Evolutionary conservation across 1,140 invertebrate species (phyloP).

Genomic region (Sminthurides bifidus): DNA sequence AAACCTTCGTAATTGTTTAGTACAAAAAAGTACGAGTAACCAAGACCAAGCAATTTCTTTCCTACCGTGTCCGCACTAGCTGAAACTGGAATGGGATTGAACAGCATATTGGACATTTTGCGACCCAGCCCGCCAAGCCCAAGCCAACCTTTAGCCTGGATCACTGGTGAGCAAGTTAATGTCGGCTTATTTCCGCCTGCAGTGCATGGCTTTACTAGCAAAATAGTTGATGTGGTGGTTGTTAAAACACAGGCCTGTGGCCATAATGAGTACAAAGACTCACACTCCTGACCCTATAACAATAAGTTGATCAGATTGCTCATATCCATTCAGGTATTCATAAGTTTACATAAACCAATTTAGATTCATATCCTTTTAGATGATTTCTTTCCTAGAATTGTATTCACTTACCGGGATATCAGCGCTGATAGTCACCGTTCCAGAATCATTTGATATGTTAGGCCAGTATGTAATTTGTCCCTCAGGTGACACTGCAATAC

Average conservation of each 20-base stretch:
- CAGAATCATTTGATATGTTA: slow-evolving; percentile 72
- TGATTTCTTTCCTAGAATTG: not conserved
- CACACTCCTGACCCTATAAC: slow-evolving; percentile 55
- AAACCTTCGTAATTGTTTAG: not conserved
- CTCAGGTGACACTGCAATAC: slow-evolving; percentile 84
- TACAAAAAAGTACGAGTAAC: not conserved
- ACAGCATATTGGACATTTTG: slow-evolving; percentile 72
- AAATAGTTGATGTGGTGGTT: slow-evolving; percentile 79
- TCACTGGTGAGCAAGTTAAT: slow-evolving; percentile 56
- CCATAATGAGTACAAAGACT: slow-evolving; percentile 54
- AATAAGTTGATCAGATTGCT: not conserved
- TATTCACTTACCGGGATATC: slow-evolving; percentile 52
- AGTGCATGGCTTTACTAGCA: slow-evolving; percentile 53
- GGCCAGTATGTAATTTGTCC: slow-evolving; percentile 85
- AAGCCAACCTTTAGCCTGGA: slow-evolving; percentile 69
- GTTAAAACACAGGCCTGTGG: slow-evolving; percentile 67
- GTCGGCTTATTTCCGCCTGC: slow-evolving; percentile 47
- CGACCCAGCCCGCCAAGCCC: slow-evolving; percentile 77
- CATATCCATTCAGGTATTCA: not conserved
- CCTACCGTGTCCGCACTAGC: slow-evolving; percentile 63
- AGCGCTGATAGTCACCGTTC: slow-evolving; percentile 68
- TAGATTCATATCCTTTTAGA: not conserved
- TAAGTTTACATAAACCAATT: not conserved
- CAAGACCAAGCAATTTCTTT: slow-evolving; percentile 18
- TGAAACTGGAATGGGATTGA: slow-evolving; percentile 59